These are phyloP conservation scores for Spodoptera littoralis DNA, from an alignment of 2,888 invertebrate species.

Conservation along the genomic window DNA sequence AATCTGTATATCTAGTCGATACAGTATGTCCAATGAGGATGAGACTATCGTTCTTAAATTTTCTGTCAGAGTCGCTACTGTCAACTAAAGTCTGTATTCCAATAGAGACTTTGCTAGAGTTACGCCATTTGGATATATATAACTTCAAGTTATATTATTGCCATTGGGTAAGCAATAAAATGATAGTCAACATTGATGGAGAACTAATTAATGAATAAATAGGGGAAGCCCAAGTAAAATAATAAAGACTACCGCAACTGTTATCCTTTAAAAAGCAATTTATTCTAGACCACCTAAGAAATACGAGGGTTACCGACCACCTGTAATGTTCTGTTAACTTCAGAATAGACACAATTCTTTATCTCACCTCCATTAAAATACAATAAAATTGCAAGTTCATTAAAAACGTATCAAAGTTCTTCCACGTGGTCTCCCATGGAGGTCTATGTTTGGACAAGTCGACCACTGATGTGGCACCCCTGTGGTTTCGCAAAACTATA, in stretches of 20 bases:
- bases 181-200: too few species aligned
- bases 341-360: constrained; percentile 37
- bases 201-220: too few species aligned
- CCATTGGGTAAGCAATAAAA: too few species aligned
- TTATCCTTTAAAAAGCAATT: constrained; percentile 26
- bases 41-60: too few species aligned
- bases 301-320: constrained; percentile 23
- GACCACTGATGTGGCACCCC: constrained; percentile 77
- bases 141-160: too few species aligned
- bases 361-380: constrained; percentile 37
- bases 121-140: too few species aligned
- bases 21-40: too few species aligned
- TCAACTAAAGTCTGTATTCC: too few species aligned
- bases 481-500: constrained; percentile 76
- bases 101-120: too few species aligned
- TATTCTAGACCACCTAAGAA: constrained; percentile 43
- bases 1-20: too few species aligned
- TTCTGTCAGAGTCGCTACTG: too few species aligned
- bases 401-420: constrained; percentile 50
- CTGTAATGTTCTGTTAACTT: constrained; percentile 23
- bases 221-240: constrained; percentile 10
- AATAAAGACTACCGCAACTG: too few species aligned
- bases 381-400: constrained; percentile 50
- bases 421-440: constrained; percentile 72
- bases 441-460: constrained; percentile 83